phyloP scores from a whole-genome alignment of 2,113 vertebrate species.

The Cnemophilus loriae region DNA sequence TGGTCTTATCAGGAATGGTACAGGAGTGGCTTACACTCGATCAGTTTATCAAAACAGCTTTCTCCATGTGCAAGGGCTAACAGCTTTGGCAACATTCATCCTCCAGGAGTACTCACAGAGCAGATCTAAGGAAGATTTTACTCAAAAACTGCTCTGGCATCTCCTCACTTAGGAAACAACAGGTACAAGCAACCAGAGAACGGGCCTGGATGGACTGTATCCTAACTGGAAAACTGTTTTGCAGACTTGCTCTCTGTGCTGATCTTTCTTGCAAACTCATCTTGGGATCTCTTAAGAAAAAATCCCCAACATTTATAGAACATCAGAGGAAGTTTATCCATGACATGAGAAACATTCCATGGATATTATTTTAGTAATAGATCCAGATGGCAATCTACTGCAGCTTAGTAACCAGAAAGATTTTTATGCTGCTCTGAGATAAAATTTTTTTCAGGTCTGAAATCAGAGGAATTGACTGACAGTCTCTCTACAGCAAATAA shows the following conservation, averaged over 20 bases:
- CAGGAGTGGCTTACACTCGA: neutral
- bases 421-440: neutral
- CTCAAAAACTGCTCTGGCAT: neutral
- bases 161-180: neutral
- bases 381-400: neutral
- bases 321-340: neutral
- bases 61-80: neutral
- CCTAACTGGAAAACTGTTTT: neutral
- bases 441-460: neutral
- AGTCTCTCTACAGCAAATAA: neutral
- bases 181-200: neutral
- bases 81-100: neutral
- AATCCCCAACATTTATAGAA: neutral
- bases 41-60: neutral
- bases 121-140: neutral
- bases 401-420: neutral
- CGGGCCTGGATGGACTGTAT: neutral
- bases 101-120: neutral
- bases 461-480: slow-evolving; percentile 1
- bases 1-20: neutral
- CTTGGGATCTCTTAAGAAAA: neutral
- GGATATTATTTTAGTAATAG: neutral
- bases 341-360: neutral
- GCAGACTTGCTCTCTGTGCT: neutral
- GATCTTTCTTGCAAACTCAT: neutral